phyloP scores from a whole-genome alignment of 2,888 invertebrate genomes.

The Siphonodentalium dalli region DNA sequence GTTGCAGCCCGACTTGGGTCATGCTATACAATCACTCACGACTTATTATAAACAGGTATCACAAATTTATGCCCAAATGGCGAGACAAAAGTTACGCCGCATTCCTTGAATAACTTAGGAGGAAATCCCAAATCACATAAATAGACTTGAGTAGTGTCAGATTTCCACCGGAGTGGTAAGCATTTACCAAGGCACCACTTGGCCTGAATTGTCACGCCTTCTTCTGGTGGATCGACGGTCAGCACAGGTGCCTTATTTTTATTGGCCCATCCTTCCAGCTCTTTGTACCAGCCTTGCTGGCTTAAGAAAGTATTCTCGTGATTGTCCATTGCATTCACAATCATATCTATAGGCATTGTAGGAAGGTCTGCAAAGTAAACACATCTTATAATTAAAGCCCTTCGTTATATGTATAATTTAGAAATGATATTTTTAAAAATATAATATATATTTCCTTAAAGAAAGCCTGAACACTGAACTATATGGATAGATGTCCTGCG shows the following conservation, averaged over 20 bases:
- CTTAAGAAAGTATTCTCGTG: constrained; percentile 41
- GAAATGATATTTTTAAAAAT: too few relatives aligned
- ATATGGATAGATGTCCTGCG: too few relatives aligned
- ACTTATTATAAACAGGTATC: constrained; percentile 71
- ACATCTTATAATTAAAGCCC: neutral
- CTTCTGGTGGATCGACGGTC: constrained; percentile 78
- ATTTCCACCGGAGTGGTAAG: constrained; percentile 75
- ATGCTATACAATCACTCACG: too few relatives aligned
- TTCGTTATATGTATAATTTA: neutral
- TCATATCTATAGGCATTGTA: constrained; percentile 54
- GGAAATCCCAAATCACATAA: constrained; percentile 87
- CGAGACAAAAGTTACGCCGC: constrained; percentile 80
- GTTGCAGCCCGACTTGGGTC: too few relatives aligned
- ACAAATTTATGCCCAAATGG: constrained; percentile 86
- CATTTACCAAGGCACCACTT: constrained; percentile 78
- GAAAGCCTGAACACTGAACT: too few relatives aligned
- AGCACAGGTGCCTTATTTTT: constrained; percentile 77
- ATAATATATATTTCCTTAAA: too few relatives aligned
- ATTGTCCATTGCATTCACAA: constrained; percentile 62
- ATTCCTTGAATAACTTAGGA: constrained; percentile 76
- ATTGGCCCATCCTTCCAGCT: constrained; percentile 75
- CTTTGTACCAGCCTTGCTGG: constrained; percentile 65
- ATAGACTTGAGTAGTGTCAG: constrained; percentile 73
- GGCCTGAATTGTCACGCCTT: constrained; percentile 67
- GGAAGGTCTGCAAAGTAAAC: constrained; percentile 43